Conservation (phyloP, 1,140 invertebrate genomes). For the Nautilus pompilius region DNA sequence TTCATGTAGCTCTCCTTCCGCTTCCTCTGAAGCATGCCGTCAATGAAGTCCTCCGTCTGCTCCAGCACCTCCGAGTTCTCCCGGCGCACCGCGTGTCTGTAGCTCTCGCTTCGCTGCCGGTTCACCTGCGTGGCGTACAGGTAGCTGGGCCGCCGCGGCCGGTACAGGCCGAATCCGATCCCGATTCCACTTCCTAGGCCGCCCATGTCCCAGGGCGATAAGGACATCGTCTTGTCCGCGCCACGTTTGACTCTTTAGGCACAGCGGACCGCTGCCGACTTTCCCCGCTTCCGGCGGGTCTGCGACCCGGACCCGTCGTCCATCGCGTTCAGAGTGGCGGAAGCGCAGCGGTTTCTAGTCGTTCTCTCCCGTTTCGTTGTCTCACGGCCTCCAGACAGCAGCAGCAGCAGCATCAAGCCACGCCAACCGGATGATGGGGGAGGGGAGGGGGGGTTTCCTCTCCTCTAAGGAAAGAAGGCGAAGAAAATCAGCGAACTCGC, state of each 20-base stretch:
- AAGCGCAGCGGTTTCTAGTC: neutral
- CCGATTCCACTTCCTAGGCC: constrained; percentile 33
- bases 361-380: neutral
- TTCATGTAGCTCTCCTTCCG: constrained; percentile 45
- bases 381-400: neutral
- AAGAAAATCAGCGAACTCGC: too few relatives aligned
- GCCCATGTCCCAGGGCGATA: constrained; percentile 45
- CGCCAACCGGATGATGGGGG: neutral
- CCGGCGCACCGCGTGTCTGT: constrained; percentile 43
- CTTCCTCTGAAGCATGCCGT: constrained; percentile 38
- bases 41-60: constrained; percentile 40
- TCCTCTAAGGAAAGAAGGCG: too few relatives aligned
- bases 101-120: constrained; percentile 48
- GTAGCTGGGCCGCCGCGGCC: constrained; percentile 50
- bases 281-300: too few relatives aligned
- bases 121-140: constrained; percentile 45
- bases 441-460: neutral
- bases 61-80: constrained; percentile 12
- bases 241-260: neutral
- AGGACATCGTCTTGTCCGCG: constrained; percentile 10
- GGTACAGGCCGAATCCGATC: constrained; percentile 48
- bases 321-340: neutral
- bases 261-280: neutral
- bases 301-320: neutral
- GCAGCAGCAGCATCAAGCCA: neutral